A percentile compares a stretch with the other conserved stretches of the same genome.
Conservation (phyloP, 2,113 vertebrate genomes). For the Charina bottae region DNA sequence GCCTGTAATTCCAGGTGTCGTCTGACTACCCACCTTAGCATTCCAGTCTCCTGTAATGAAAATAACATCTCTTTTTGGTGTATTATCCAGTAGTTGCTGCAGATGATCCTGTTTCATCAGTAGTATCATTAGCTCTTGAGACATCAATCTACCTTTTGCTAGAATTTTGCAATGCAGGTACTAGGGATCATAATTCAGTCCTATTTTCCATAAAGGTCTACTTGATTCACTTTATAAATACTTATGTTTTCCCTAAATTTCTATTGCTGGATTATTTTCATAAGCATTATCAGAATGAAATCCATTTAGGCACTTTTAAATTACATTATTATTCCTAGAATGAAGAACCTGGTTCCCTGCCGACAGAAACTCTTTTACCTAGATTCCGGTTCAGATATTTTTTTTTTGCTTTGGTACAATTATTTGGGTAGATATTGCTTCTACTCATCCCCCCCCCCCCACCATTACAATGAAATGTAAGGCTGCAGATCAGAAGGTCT, state of each 20-base stretch:
- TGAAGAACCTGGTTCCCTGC: neutral
- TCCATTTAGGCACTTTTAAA: neutral
- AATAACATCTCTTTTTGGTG: no score
- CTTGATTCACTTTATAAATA: neutral
- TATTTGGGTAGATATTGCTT: no score
- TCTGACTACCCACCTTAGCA: no score
- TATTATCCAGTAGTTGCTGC: no score
- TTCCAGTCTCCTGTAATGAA: no score
- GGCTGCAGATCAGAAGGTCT: no score
- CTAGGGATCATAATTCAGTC: neutral
- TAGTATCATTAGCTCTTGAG: neutral
- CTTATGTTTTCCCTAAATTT: neutral
- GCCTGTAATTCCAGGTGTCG: no score
- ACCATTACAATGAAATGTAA: no score
- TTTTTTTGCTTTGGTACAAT: neutral
- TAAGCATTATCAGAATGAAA: neutral
- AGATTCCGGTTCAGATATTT: neutral
- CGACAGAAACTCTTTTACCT: neutral
- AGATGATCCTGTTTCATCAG: neutral
- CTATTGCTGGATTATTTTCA: neutral
- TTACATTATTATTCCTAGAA: neutral
- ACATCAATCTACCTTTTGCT: neutral
- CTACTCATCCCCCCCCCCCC: no score
- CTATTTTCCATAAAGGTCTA: neutral
- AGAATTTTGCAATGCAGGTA: neutral